Evolutionary conservation across 2,888 invertebrate genomes (phyloP), one percentile per base, ranked within the genome.

Genomic region (Diloba caeruleocephala): DNA sequence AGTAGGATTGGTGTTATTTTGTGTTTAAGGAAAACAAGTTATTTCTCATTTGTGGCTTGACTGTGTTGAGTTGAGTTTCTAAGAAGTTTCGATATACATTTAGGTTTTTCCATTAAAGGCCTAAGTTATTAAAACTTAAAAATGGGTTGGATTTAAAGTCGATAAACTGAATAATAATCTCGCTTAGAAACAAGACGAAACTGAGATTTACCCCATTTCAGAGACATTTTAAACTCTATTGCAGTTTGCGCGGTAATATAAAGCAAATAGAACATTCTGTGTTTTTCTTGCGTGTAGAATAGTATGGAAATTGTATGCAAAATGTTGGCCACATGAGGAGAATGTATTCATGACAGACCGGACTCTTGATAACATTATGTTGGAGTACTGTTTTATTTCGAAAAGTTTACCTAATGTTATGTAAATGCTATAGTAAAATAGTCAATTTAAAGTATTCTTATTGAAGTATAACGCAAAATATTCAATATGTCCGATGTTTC

Each of bases 271-370:
- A 44, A 14, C 14, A 41, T 45, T 38, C 17, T 33, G 23, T 61
- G 62, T 61, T 60, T 43, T 48, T 36, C 13, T 48, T 28, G 14
- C 19, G 39, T 61, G 43, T 34, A n/a, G 26, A 8, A 29, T 55
- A 10, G 31, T 8, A 54, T 13, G 32, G 15, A 39, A 44, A 36
- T 44, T 44, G 19, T 26, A 43, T 60, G 55, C 62, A 48, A 43
- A 60, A 44, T 43, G 32, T 42, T 29, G 17, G 28, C 36, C 3
- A 10, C 42, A 39, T 9, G 10, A 29, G 44, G 36, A 5, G 19
- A 60, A 55, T 44, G 25, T 60, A 59, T 61, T 46, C 37, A 59
- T 53, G 26, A 21, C 15, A 3, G n/a, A n/a, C 13, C 12, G 21
- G 32, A 37, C 8, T 5, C 29, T 13, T 34, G 34, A 44, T 44